These are phyloP conservation scores for Gobiocypris rarus DNA, from an alignment of 2,113 vertebrate genomes.

Conservation along the genomic window DNA sequence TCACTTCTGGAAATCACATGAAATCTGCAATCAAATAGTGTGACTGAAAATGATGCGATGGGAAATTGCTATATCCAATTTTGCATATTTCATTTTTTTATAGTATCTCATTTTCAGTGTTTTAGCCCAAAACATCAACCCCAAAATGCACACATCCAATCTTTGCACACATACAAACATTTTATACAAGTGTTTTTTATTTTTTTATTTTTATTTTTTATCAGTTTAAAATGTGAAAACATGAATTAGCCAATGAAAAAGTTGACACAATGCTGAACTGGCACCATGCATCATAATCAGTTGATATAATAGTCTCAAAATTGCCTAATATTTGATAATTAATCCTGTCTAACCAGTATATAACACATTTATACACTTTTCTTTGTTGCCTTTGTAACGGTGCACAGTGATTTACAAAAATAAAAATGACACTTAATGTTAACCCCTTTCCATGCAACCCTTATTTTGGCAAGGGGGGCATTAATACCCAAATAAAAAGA, in stretches of 20 bases:
- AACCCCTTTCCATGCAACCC: too few species aligned
- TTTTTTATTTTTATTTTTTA: too few species aligned
- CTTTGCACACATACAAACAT: too few species aligned
- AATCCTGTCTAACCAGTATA: background rate
- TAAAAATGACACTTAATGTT: too few species aligned
- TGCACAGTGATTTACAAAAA: too few species aligned
- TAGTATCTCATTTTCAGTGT: background rate
- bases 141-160: background rate
- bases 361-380: background rate
- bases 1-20: constrained; percentile 3
- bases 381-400: too few species aligned
- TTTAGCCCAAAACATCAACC: background rate
- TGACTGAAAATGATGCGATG: background rate
- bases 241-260: background rate
- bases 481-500: too few species aligned
- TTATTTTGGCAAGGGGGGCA: too few species aligned
- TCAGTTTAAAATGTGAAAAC: background rate
- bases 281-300: background rate
- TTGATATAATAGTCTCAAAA: background rate
- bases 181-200: background rate
- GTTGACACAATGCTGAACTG: background rate
- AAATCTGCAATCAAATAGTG: background rate
- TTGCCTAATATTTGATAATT: background rate
- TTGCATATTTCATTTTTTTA: background rate
- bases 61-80: background rate